Conservation (phyloP, 2,888 invertebrate genomes). For the Lacanobia wlatinum region DNA sequence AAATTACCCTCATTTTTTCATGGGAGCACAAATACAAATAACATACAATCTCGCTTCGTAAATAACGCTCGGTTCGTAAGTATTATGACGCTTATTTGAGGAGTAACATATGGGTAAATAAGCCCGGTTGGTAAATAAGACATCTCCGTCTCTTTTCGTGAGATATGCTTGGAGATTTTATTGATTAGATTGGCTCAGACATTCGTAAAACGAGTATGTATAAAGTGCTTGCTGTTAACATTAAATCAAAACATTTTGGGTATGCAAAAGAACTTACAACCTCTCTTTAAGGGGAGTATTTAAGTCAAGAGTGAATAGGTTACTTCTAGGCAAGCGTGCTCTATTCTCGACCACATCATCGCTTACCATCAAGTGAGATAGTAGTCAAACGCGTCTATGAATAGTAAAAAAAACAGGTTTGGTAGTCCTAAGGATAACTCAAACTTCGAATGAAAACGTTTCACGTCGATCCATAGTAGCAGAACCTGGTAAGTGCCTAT, state of each 20-base stretch:
- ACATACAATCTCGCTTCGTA: constrained; percentile 13
- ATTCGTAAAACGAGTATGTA: background rate
- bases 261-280: too few relatives aligned
- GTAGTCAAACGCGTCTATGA: too few relatives aligned
- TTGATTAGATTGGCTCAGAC: background rate
- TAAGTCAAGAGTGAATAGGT: too few relatives aligned
- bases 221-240: background rate
- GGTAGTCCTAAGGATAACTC: too few relatives aligned
- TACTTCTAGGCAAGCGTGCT: too few relatives aligned
- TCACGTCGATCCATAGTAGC: too few relatives aligned
- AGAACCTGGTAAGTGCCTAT: too few relatives aligned
- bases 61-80: constrained; percentile 31
- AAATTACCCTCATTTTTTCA: constrained; percentile 49
- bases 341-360: too few relatives aligned
- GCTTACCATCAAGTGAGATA: too few relatives aligned
- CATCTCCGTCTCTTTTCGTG: background rate
- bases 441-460: too few relatives aligned
- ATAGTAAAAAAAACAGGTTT: too few relatives aligned
- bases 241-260: background rate
- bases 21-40: constrained; percentile 47
- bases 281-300: too few relatives aligned
- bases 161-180: background rate
- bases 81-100: constrained; percentile 24
- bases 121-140: constrained; percentile 9
- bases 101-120: constrained; percentile 3